phyloP scores from a whole-genome alignment of 2,888 invertebrate species.

The Drosophila fulvimacula region DNA sequence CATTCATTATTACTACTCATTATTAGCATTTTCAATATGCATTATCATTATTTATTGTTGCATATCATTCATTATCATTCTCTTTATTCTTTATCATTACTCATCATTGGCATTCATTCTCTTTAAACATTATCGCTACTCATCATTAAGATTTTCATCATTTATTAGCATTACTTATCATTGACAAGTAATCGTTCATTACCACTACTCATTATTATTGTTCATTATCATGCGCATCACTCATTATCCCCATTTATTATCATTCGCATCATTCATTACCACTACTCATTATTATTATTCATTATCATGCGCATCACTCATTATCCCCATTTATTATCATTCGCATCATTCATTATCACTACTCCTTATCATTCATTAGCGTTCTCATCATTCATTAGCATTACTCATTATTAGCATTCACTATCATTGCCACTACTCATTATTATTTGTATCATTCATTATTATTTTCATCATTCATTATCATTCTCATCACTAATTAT shows the following conservation, averaged over 20 bases:
- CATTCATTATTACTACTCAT: not conserved
- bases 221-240: not conserved
- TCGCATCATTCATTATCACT: not conserved
- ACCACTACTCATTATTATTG: not conserved
- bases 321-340: not conserved
- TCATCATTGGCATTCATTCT: not conserved
- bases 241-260: not conserved
- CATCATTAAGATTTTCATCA: not conserved
- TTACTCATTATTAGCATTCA: not conserved
- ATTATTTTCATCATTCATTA: not conserved
- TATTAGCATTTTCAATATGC: not conserved
- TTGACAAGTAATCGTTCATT: not conserved
- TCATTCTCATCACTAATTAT: not conserved
- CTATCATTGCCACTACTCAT: not conserved
- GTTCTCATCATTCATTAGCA: not conserved
- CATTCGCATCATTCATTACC: too few species aligned
- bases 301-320: not conserved
- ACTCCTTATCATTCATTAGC: not conserved
- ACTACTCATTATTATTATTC: not conserved
- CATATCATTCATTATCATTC: not conserved
- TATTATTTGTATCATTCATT: too few species aligned
- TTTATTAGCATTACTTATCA: not conserved
- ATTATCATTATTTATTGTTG: not conserved
- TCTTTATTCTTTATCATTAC: not conserved
- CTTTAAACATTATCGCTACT: not conserved